Evolutionary conservation across 1,140 invertebrate species (phyloP).

Genomic region (Zaprionus camerounensis): DNA sequence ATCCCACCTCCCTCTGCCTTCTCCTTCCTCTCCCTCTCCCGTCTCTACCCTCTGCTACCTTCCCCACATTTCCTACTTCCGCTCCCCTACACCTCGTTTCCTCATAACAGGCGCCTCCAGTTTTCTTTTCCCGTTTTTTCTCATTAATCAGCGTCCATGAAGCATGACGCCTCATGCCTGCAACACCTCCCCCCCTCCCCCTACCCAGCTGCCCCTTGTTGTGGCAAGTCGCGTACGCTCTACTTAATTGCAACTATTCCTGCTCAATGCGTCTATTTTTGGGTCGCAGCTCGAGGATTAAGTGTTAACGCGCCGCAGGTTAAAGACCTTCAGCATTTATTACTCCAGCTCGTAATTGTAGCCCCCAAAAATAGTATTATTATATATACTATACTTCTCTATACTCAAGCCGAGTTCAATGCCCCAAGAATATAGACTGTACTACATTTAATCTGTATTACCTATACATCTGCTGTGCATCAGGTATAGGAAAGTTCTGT

Average conservation of each 20-base stretch:
- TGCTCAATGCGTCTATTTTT: constrained; percentile 55
- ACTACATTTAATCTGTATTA: not conserved
- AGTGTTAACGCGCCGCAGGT: constrained; percentile 54
- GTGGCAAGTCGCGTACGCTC: not conserved
- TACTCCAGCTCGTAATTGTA: constrained; percentile 7
- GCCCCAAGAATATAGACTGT: not conserved
- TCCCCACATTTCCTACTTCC: not conserved
- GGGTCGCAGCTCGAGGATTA: constrained; percentile 54
- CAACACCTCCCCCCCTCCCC: too few relatives aligned
- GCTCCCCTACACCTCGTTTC: not conserved
- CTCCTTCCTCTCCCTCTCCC: too few relatives aligned
- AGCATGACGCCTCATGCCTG: constrained; percentile 18
- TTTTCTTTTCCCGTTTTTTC: constrained; percentile 13
- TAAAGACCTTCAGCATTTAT: constrained; percentile 63
- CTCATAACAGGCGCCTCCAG: constrained; percentile 15
- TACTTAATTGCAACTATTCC: constrained; percentile 18
- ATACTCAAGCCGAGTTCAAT: not conserved
- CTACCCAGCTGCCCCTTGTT: not conserved
- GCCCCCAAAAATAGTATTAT: not conserved
- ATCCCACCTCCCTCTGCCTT: not conserved
- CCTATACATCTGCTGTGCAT: not conserved
- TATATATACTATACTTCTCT: too few relatives aligned
- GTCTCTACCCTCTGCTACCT: too few relatives aligned
- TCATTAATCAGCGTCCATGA: constrained; percentile 40
- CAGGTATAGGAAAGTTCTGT: not conserved